These are phyloP conservation scores for Drosophila pandora DNA, from an alignment of 1,140 invertebrate genomes.

Conservation along the genomic window DNA sequence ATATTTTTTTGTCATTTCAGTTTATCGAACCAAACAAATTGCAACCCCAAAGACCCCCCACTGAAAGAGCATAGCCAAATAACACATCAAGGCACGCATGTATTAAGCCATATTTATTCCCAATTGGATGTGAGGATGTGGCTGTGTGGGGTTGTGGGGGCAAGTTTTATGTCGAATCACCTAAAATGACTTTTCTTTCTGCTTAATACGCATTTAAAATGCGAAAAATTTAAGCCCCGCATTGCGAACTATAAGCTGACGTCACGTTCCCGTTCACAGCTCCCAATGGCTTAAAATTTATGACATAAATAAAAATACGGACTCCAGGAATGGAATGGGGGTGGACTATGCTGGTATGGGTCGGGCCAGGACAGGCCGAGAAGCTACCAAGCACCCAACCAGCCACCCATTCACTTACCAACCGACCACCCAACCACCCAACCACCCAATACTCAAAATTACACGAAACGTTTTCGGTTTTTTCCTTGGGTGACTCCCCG, in stretches of 20 bases:
- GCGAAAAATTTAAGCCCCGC: slow-evolving; percentile 58
- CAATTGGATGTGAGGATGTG: slow-evolving; percentile 24
- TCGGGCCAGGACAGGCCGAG: not conserved
- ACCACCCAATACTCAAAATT: slow-evolving; percentile 39
- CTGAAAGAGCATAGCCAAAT: slow-evolving; percentile 13
- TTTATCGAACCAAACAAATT: slow-evolving; percentile 33
- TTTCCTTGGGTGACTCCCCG: slow-evolving; percentile 47
- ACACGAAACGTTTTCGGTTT: slow-evolving; percentile 59
- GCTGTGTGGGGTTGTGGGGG: not conserved
- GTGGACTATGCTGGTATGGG: slow-evolving; percentile 21
- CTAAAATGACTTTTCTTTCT: slow-evolving; percentile 60
- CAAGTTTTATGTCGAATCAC: slow-evolving; percentile 51
- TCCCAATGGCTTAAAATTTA: slow-evolving; percentile 82
- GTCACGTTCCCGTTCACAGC: slow-evolving; percentile 70
- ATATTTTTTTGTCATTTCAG: slow-evolving; percentile 24
- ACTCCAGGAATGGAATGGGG: slow-evolving; percentile 9
- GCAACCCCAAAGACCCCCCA: not conserved
- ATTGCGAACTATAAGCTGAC: slow-evolving; percentile 61
- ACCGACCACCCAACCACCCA: not conserved
- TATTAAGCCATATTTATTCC: slow-evolving; percentile 46
- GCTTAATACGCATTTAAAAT: slow-evolving; percentile 62
- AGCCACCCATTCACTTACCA: slow-evolving; percentile 11
- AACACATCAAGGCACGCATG: slow-evolving; percentile 40
- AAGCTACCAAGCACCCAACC: slow-evolving; percentile 1
- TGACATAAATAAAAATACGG: slow-evolving; percentile 79